A percentile compares a stretch with the other conserved stretches of the same genome.
phyloP scores from a whole-genome alignment of 1,140 invertebrate genomes.

The Atopsyche davidsoni region DNA sequence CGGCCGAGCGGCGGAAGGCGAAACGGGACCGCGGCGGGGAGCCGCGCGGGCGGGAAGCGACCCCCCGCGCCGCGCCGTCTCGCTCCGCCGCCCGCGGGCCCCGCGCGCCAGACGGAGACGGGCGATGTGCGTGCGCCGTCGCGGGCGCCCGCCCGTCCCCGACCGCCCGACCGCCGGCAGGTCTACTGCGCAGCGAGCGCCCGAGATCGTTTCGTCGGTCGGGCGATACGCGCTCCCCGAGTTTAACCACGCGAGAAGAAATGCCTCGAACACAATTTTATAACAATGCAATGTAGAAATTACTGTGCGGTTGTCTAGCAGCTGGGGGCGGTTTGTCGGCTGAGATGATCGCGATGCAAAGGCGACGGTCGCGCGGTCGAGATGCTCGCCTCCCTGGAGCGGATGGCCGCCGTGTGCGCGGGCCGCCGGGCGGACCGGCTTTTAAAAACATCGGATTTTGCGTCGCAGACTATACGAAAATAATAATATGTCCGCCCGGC shows the following conservation, averaged over 20 bases:
- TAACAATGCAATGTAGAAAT: too few relatives aligned
- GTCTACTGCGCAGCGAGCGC: too few relatives aligned
- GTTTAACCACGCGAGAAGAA: too few relatives aligned
- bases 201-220: too few relatives aligned
- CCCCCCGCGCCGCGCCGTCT: conserved; percentile 3
- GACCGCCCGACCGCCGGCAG: not conserved
- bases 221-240: too few relatives aligned
- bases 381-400: not conserved
- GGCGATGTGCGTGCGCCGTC: conserved; percentile 8
- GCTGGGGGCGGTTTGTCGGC: too few relatives aligned
- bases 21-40: conserved; percentile 15
- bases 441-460: conserved; percentile 8
- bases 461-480: conserved; percentile 19
- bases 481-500: too few relatives aligned
- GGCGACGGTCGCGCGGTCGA: too few relatives aligned
- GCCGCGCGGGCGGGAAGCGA: not conserved
- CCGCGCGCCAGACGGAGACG: not conserved
- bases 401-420: not conserved
- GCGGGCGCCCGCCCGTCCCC: not conserved
- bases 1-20: conserved; percentile 14
- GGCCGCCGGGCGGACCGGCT: not conserved
- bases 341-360: too few relatives aligned
- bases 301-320: too few relatives aligned
- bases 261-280: too few relatives aligned
- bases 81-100: not conserved